Conservation (phyloP, 2,113 vertebrate species). For the Cacatua alba region DNA sequence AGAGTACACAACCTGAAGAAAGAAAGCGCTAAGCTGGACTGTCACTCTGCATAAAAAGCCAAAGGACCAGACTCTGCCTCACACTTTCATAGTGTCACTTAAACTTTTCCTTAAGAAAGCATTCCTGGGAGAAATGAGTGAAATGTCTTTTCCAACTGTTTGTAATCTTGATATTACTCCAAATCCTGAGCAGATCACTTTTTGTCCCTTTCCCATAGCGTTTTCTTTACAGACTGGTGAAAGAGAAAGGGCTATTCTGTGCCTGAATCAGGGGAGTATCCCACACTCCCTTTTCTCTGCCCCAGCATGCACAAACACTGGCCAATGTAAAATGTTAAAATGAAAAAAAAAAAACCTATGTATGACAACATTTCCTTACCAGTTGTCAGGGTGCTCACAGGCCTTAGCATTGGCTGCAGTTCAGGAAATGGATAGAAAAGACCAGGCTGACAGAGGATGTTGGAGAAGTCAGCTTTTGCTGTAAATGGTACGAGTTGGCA, state of each 20-base stretch:
- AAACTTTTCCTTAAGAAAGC: not conserved
- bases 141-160: not conserved
- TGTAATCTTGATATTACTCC: not conserved
- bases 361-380: not conserved
- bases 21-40: not conserved
- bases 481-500: not conserved
- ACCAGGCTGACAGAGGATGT: not conserved
- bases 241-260: not conserved
- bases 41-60: not conserved
- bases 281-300: not conserved
- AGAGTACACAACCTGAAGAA: not conserved
- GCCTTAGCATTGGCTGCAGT: accelerated
- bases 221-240: not conserved
- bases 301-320: not conserved
- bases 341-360: not conserved
- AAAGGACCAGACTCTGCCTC: not conserved
- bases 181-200: not conserved
- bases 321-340: not conserved
- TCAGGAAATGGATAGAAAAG: not conserved
- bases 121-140: not conserved
- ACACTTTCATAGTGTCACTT: not conserved
- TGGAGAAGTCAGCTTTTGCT: not conserved
- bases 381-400: not conserved
- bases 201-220: not conserved
- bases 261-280: accelerated